These are phyloP conservation scores for Bacillus rossius DNA, from an alignment of 1,140 invertebrate species.

Conservation along the genomic window DNA sequence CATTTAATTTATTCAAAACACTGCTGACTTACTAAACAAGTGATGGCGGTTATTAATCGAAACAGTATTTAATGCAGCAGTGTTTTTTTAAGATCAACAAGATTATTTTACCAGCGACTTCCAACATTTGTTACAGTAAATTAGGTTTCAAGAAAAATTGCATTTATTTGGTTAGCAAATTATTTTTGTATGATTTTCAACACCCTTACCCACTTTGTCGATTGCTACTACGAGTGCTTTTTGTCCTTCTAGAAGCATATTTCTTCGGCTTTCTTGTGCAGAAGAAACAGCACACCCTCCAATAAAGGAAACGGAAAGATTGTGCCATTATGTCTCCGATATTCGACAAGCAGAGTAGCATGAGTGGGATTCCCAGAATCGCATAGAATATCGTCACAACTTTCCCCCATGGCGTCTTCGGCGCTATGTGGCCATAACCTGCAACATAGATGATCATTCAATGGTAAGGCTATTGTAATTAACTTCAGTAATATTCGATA, in stretches of 20 bases:
- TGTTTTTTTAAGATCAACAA: too few species aligned
- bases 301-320: conserved; percentile 87
- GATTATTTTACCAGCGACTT: too few species aligned
- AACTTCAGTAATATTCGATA: too few species aligned
- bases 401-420: conserved; percentile 87
- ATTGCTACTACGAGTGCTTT: conserved; percentile 9
- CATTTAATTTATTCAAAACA: too few species aligned
- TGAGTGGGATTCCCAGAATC: conserved; percentile 89
- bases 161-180: too few species aligned
- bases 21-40: too few species aligned
- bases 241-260: conserved; percentile 33
- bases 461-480: too few species aligned
- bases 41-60: too few species aligned
- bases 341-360: conserved; percentile 90
- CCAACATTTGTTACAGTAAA: too few species aligned
- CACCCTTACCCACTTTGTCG: background rate
- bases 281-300: conserved; percentile 84
- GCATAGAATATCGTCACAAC: conserved; percentile 95
- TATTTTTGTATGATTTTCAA: too few species aligned
- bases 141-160: too few species aligned
- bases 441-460: conserved; percentile 24
- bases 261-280: conserved; percentile 74
- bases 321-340: conserved; percentile 96
- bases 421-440: conserved; percentile 95
- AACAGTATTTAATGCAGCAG: too few species aligned